Base-by-base conservation (phyloP, 2,888 invertebrate species). In the Polyommatus icarus region DNA sequence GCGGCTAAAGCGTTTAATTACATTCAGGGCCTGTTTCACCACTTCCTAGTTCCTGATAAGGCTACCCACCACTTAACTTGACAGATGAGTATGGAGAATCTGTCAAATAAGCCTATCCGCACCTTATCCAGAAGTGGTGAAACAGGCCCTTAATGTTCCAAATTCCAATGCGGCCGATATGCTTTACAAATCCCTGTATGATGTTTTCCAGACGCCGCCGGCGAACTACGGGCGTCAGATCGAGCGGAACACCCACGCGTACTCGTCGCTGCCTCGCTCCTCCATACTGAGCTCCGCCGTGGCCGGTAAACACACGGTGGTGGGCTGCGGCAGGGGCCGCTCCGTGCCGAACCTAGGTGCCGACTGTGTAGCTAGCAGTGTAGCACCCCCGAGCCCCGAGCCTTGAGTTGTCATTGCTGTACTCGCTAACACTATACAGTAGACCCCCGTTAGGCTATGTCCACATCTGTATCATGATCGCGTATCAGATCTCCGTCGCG, bases 331-430 rank as follows among this genome's bases (percentile, higher is more conserved):
- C 81, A 95, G 96, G 94, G 84, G 84, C 81, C 97, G 96, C 87
- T 98, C 98, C 87, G 98, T 98, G 89, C 98, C 98, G 87, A 98
- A 98, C 95, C 95, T 98, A 98, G 98, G 98, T 98, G 54, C 54
- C 54, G 54, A 54, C 91, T 90, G 83, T 40, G 40, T 46, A 46
- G 46, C 46, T 46, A 46, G 40, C 40, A 84, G 83, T 50, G 50
- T 50, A 50, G 83, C 81, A 82, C 77, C 83, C 81, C 54, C 54
- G 54, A 50, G 50, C 83, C 80, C 83, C 80, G 82, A 83, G 32
- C 32, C 32, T 32, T 81, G 79, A 81, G 78, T 82, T 84, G 83
- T 84, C 85, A 85, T 83, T 79, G 81, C 81, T 80, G 78, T 81
- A 80, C 15, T 32, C 29, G 12, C 46, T 10, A 10, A 46, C 46